These are phyloP conservation scores for Brachypalpus laphriformis DNA, from an alignment of 2,888 invertebrate species.

Conservation along the genomic window DNA sequence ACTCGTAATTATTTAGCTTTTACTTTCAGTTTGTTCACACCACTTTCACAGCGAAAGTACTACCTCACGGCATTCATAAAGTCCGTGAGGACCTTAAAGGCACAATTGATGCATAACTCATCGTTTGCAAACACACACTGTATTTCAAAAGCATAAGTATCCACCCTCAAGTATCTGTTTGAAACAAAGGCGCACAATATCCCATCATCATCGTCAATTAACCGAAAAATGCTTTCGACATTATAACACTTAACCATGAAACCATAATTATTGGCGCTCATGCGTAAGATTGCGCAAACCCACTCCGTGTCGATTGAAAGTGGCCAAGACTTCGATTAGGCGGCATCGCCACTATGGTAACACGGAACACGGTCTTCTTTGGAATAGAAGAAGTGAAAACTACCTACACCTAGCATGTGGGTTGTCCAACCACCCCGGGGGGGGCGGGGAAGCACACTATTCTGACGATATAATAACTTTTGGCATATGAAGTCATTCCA, in stretches of 20 bases:
- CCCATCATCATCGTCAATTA: not conserved
- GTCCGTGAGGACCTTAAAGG: conserved; percentile 1
- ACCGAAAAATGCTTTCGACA: conserved; percentile 1
- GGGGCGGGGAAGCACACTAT: not conserved
- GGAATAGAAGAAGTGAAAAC: conserved; percentile 25
- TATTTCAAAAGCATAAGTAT: conserved; percentile 1
- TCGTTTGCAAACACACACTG: not conserved
- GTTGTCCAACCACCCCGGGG: not conserved
- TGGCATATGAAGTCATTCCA: conserved; percentile 53
- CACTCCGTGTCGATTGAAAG: not conserved
- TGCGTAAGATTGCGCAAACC: conserved; percentile 36
- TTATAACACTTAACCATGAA: conserved; percentile 26
- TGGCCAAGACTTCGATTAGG: conserved; percentile 6
- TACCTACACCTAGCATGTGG: conserved; percentile 1
- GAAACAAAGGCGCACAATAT: conserved; percentile 2
- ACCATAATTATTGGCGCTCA: conserved; percentile 17
- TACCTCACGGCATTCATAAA: not conserved
- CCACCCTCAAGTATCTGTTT: conserved; percentile 8
- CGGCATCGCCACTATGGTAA: not conserved
- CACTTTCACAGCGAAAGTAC: not conserved
- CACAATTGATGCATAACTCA: conserved; percentile 9
- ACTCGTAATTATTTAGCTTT: no score
- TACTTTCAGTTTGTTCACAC: not conserved
- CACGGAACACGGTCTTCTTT: conserved; percentile 3
- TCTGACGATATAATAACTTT: conserved; percentile 18